Conservation (phyloP, 2,797 vertebrate species). For the Pogoniulus pusillus region DNA sequence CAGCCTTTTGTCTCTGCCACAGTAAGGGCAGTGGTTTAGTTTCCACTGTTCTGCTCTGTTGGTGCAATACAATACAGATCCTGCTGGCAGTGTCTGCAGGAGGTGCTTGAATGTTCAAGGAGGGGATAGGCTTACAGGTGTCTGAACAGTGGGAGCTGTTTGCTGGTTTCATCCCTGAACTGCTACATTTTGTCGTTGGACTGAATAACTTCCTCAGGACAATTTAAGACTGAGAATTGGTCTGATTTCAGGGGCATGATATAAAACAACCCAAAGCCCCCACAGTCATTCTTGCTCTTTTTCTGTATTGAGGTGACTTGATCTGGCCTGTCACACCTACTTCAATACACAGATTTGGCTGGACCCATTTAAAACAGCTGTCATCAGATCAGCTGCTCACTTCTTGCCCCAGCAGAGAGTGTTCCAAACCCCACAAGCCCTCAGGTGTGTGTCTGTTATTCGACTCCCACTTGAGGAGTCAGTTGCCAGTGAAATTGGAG, state of each 20-base stretch:
- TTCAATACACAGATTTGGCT: neutral
- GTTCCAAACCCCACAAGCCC: neutral
- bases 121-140: neutral
- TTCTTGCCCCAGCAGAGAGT: neutral
- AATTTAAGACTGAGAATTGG: neutral
- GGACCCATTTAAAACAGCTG: neutral
- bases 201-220: neutral
- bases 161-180: neutral
- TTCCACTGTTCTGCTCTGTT: neutral
- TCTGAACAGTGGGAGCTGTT: neutral
- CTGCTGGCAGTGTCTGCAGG: neutral
- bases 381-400: neutral
- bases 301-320: neutral
- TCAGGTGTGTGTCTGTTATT: neutral
- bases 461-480: neutral
- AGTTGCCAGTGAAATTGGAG: neutral
- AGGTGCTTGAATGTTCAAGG: neutral
- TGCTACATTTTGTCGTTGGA: neutral
- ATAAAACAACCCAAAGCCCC: neutral
- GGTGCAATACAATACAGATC: neutral
- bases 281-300: neutral
- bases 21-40: fast-evolving
- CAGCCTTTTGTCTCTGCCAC: neutral
- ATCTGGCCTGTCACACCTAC: neutral
- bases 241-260: neutral